Percentiles rank a stretch among this genome's conserved stretches.
Evolutionary conservation across 2,113 vertebrate genomes (phyloP).

Genomic region (Verasper variegatus): DNA sequence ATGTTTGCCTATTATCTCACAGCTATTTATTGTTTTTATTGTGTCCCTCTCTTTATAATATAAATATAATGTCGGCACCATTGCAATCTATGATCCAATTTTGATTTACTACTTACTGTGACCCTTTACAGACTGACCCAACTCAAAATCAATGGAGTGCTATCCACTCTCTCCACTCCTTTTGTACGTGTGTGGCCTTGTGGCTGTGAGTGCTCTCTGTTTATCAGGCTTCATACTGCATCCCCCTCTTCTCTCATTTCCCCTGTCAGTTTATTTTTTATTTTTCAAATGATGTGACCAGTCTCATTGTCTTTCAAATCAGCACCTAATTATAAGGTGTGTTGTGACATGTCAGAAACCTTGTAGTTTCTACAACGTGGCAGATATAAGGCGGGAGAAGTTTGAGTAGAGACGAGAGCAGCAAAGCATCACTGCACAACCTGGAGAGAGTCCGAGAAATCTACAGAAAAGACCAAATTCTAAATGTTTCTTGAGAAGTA

Average conservation of each 20-base stretch:
- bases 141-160: slow-evolving; percentile 50
- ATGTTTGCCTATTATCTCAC: neutral
- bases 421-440: too few relatives aligned
- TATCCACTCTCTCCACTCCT: slow-evolving; percentile 6
- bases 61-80: slow-evolving; percentile 6
- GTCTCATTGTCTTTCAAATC: neutral
- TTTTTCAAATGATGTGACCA: neutral
- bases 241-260: slow-evolving; percentile 30
- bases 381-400: too few relatives aligned
- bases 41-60: neutral
- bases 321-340: too few relatives aligned
- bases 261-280: slow-evolving; percentile 15
- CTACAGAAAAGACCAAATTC: too few relatives aligned
- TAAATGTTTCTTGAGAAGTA: too few relatives aligned
- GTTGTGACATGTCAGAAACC: too few relatives aligned
- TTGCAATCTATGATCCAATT: slow-evolving; percentile 6
- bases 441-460: too few relatives aligned
- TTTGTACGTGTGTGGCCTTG: slow-evolving; percentile 11
- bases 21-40: neutral
- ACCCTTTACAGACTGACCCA: slow-evolving; percentile 44
- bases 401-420: too few relatives aligned
- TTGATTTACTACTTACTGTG: slow-evolving; percentile 47
- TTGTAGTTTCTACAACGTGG: neutral
- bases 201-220: slow-evolving; percentile 17
- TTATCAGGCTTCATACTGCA: slow-evolving; percentile 25